These are phyloP conservation scores for Sinonovacula constricta DNA, from an alignment of 1,140 invertebrate genomes.

Conservation along the genomic window DNA sequence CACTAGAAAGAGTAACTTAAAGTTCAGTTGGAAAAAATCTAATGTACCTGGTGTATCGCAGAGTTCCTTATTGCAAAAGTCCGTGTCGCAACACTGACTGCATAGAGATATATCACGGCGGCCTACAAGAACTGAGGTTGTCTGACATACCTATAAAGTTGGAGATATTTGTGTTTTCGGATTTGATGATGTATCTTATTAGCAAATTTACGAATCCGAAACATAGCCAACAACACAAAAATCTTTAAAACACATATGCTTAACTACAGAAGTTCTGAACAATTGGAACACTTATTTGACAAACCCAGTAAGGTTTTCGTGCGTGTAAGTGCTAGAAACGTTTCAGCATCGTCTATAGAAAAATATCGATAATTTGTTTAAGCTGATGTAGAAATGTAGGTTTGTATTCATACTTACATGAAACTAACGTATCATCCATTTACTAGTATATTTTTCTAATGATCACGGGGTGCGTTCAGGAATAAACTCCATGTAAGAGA, in stretches of 20 bases:
- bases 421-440: too few relatives aligned
- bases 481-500: background rate
- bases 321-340: too few relatives aligned
- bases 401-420: too few relatives aligned
- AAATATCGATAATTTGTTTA: too few relatives aligned
- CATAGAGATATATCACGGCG: conserved; percentile 34
- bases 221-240: background rate
- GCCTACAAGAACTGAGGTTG: background rate
- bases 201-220: background rate
- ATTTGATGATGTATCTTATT: background rate
- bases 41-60: conserved; percentile 39
- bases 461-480: background rate
- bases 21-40: background rate
- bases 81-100: conserved; percentile 28
- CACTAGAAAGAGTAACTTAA: background rate
- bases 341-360: too few relatives aligned
- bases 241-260: background rate
- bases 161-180: background rate
- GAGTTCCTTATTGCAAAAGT: conserved; percentile 46
- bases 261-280: background rate
- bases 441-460: too few relatives aligned
- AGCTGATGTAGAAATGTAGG: too few relatives aligned
- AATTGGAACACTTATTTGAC: background rate
- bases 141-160: conserved; percentile 20
- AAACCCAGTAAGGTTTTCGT: background rate